phyloP scores from a whole-genome alignment of 2,797 vertebrate species.

The Poecile montanus region DNA sequence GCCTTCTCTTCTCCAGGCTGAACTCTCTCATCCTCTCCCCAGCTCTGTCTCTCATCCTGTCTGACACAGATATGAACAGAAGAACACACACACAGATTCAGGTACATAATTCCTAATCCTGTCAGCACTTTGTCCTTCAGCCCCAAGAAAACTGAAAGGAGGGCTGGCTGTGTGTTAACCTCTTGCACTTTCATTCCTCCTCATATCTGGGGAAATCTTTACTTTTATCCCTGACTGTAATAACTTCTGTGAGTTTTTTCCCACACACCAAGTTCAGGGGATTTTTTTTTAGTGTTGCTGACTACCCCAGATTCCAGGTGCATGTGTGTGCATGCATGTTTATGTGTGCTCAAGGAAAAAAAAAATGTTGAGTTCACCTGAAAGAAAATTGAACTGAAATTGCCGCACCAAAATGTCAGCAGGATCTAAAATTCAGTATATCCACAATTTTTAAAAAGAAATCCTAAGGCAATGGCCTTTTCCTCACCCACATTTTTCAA shows the following conservation, averaged over 20 bases:
- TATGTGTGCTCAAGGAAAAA: neutral
- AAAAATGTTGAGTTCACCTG: neutral
- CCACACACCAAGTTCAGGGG: too few species aligned
- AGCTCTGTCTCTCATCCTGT: neutral
- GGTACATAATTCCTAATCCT: neutral
- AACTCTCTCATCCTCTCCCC: neutral
- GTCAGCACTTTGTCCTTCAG: neutral
- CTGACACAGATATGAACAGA: neutral
- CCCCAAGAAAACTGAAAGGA: neutral
- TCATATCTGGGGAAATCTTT: neutral
- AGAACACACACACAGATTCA: neutral
- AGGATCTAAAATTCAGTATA: neutral
- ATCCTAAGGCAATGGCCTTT: neutral
- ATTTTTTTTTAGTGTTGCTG: neutral
- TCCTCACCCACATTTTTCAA: neutral
- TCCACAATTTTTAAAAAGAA: neutral
- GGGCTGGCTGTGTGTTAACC: neutral
- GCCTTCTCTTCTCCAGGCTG: neutral
- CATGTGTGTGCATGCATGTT: accelerated
- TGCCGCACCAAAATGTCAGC: neutral
- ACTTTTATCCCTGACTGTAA: neutral
- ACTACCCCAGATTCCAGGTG: neutral
- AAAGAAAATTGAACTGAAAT: neutral
- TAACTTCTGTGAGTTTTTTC: neutral
- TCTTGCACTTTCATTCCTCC: neutral